Conservation (phyloP, 2,888 invertebrate genomes). For the Sycophila texana region DNA sequence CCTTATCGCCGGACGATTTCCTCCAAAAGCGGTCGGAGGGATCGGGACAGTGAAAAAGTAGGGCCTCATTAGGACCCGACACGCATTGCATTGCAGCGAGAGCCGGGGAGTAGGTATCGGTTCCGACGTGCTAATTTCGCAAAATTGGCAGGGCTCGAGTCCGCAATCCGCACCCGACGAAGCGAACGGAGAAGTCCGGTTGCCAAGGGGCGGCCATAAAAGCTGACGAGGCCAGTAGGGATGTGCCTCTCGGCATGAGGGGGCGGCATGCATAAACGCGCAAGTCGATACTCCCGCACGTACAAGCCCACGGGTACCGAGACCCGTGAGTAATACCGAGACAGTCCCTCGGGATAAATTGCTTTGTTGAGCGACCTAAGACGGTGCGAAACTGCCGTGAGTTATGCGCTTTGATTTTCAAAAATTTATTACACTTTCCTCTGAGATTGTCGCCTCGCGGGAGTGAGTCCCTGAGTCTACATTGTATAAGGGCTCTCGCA, state of each 20-base stretch:
- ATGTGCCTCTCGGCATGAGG: neutral
- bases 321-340: neutral
- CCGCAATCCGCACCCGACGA: neutral
- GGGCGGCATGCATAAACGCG: conserved; percentile 4
- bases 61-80: no score
- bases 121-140: no score
- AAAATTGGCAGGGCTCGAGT: conserved; percentile 9
- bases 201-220: conserved; percentile 11
- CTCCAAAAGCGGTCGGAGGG: no score
- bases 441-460: neutral
- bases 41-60: no score
- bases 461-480: no score
- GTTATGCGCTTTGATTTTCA: neutral
- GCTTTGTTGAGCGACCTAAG: neutral
- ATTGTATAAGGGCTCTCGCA: no score
- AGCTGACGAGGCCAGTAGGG: conserved; percentile 3
- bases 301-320: no score
- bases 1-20: no score
- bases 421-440: neutral
- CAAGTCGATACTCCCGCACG: no score
- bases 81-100: neutral
- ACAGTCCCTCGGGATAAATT: neutral
- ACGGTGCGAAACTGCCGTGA: neutral
- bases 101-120: neutral
- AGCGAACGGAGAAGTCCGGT: neutral